Base-by-base conservation (phyloP, 2,797 vertebrate species). In the Halcyon chelicuti region DNA sequence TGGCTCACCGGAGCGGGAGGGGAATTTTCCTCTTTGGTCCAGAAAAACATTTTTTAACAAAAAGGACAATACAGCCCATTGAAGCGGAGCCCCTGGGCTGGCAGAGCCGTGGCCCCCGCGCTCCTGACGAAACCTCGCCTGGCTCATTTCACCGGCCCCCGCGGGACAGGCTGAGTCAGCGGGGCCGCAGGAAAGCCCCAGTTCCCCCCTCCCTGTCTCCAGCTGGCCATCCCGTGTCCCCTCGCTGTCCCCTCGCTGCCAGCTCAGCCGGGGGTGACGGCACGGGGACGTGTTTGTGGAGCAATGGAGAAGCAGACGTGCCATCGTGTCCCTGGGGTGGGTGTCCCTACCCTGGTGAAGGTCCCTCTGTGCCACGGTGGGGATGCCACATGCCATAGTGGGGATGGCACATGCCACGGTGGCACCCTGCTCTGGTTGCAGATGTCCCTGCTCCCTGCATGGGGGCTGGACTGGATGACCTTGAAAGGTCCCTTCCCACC, bases 301-400 rank as follows among this genome's bases (percentile, higher is more conserved):
- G 19, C 46, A 21, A 2, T 0, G 10, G 46, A 63, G 68, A 14
- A 25, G 63, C 18, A 7, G 62, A 7, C 12, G 1, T 3, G 2
- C 19, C 57, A 37, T 9, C 54, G 2, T 0, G 0, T 49, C 84
- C 81, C 62, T 35, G 15, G 22, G n/a, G n/a, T 29, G 73, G 58
- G 28, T 44, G 47, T 21, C 84, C 58, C 21, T 17, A 29, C 23
- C 61, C 9, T 3, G 1, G 23, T 16, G 65, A 65, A 61, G 37
- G 73, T 10, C 55, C 68, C 35, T 31, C 25, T 18, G 70, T 5
- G 37, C 44, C n/a, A 1, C 0, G 23, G 29, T 31, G 54, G 66
- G 8, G 8, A 20, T 5, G n/a, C 33, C 16, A 63, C 3, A 0
- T 21, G 44, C 44, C 40, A 40, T 15, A 7, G 29, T 31, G 54